A percentile compares a stretch with the other conserved stretches of the same genome.
phyloP scores from a whole-genome alignment of 2,888 invertebrate species.

The Peribatodes rhomboidaria region DNA sequence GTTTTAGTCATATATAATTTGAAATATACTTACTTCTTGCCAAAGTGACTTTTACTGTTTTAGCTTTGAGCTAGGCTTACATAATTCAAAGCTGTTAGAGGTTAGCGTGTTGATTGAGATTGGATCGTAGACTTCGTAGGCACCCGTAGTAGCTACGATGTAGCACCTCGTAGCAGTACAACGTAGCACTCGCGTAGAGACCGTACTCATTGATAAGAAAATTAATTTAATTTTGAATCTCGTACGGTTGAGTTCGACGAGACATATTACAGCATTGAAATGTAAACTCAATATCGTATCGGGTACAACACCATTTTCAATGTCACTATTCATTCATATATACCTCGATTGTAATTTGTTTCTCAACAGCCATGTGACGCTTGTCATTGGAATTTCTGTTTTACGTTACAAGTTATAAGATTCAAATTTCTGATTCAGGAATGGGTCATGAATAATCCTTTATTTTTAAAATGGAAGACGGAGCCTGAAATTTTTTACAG shows the following conservation, averaged over 20 bases:
- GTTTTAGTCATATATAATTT: too few species aligned
- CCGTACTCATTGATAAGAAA: background rate
- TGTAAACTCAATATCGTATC: background rate
- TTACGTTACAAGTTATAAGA: too few species aligned
- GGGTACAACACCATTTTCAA: background rate
- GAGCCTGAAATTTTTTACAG: background rate
- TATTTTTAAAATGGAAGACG: background rate
- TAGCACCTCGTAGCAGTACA: slow-evolving; percentile 25
- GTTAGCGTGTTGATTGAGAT: slow-evolving; percentile 36
- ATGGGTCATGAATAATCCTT: background rate
- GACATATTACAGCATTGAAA: background rate
- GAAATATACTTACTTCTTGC: too few species aligned
- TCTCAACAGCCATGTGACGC: too few species aligned
- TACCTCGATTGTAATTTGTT: background rate
- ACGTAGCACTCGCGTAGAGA: background rate
- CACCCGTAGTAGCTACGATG: slow-evolving; percentile 33
- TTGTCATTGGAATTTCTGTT: too few species aligned
- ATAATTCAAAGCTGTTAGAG: background rate
- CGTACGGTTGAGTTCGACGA: background rate
- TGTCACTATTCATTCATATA: background rate
- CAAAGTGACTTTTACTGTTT: too few species aligned
- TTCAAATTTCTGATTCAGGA: too few species aligned
- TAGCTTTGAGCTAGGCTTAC: background rate
- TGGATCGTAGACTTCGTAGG: slow-evolving; percentile 22
- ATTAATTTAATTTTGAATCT: background rate